Evolutionary conservation across 1,140 invertebrate species (phyloP), one percentile per base, ranked within the genome.

Genomic region (Metaphire vulgaris): DNA sequence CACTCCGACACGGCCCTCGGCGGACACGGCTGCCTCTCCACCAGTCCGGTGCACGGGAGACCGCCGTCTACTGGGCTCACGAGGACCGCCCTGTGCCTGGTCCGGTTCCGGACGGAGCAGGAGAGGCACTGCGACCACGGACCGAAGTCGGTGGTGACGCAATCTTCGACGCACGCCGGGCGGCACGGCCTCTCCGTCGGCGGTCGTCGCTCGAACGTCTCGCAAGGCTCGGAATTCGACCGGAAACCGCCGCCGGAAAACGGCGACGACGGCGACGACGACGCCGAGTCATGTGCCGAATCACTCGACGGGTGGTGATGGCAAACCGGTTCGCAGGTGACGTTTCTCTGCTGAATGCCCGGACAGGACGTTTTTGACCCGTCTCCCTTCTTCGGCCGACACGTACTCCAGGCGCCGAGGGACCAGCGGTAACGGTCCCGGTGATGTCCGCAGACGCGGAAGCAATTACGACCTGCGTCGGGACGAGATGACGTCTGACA

Each of bases 161-260:
- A 78, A 69, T 78, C 64, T 29, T 70, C 66, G 16, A 32, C 32
- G 71, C 77, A 78, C n/a, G 77, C 31, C 34, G 64, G 16, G 21
- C 28, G n/a, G 56, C 77, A 78, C 16, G 73, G 31, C 16, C 73
- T 31, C 33, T 33, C 64, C 66, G 33, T 21, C 12, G 28, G 32
- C n/a, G 56, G 74, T 56, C 41, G 6, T 56, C 41, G 6, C 41
- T 56, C 41, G 21, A 56, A 56, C 6, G 41, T 21, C 41, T 56
- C 41, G 41, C 41, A 56, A 21, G 41, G 6, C 41, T 56, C 41
- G 41, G 41, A 56, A 6, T 12, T 21, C 6, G 41, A 56, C n/a
- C n/a, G n/a, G n/a, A n/a, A n/a, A n/a, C n/a, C n/a, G n/a, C n/a
- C n/a, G n/a, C n/a, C n/a, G n/a, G n/a, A n/a, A n/a, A n/a, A n/a